Percentiles rank a stretch among this genome's conserved stretches.
Conservation (phyloP, 2,888 invertebrate species). For the Schizaphis graminum region DNA sequence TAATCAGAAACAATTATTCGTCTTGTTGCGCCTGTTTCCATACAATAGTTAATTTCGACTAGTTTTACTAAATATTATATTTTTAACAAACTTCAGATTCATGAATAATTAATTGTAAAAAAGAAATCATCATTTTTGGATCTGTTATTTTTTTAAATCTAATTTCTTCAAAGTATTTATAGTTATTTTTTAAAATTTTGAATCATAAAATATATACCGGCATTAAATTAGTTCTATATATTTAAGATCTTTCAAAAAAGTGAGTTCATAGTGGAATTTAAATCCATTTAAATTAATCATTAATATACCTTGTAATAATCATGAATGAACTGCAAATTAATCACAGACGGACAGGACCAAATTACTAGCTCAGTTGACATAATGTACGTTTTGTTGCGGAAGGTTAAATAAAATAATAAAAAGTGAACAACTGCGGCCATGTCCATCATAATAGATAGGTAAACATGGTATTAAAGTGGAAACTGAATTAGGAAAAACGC, state of each 20-base stretch:
- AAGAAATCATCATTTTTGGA: background rate
- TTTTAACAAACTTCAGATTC: background rate
- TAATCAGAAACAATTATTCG: too few relatives aligned
- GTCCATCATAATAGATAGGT: background rate
- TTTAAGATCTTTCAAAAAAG: background rate
- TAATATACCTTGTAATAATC: background rate
- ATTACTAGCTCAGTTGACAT: background rate
- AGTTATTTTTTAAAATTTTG: background rate
- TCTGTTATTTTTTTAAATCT: background rate
- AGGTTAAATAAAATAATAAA: background rate
- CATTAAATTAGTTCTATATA: background rate
- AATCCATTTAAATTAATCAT: background rate
- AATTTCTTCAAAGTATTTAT: background rate
- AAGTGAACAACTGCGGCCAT: background rate
- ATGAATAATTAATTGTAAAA: background rate
- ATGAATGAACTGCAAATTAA: background rate
- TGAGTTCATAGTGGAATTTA: background rate
- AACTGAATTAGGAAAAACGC: background rate
- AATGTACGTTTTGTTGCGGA: background rate
- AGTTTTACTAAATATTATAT: background rate
- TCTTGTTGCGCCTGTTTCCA: background rate
- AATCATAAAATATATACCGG: background rate
- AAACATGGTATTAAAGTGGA: background rate
- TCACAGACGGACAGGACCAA: background rate
- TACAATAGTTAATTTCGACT: background rate